Evolutionary conservation across 2,113 vertebrate species (phyloP).

Genomic region (Ramphastos sulfuratus): DNA sequence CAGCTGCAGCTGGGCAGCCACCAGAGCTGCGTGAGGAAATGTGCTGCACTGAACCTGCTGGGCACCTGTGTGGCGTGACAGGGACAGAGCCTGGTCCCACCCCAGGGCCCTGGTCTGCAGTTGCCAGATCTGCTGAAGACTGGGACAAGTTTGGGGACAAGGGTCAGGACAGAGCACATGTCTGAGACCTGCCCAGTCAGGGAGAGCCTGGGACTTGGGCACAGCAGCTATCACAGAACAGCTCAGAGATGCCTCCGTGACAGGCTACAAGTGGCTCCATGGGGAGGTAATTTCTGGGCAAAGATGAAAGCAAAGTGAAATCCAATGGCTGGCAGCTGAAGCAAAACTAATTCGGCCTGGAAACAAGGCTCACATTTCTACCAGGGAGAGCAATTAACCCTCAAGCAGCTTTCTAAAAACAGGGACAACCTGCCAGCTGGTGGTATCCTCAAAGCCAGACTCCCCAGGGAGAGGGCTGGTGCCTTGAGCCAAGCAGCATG

Average conservation of each 20-base stretch:
- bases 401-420: slow-evolving; percentile 3
- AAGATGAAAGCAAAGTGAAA: slow-evolving; percentile 57
- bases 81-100: neutral
- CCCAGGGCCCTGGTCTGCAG: neutral
- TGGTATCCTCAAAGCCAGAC: neutral
- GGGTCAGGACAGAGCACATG: neutral
- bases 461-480: neutral
- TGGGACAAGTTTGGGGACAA: neutral
- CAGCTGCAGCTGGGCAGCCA: accelerated
- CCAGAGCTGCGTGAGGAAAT: accelerated
- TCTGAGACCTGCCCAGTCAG: neutral
- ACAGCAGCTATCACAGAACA: neutral
- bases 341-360: slow-evolving; percentile 40
- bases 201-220: neutral
- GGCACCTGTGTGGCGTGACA: accelerated
- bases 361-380: slow-evolving; percentile 29
- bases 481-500: neutral
- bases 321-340: slow-evolving; percentile 49
- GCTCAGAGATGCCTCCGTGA: neutral
- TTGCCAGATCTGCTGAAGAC: neutral
- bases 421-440: neutral
- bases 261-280: slow-evolving; percentile 1
- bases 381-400: slow-evolving; percentile 14
- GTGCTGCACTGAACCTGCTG: accelerated
- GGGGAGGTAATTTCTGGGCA: slow-evolving; percentile 54